These are phyloP conservation scores for Scleropages formosus DNA, from an alignment of 2,797 vertebrate genomes.

Conservation along the genomic window DNA sequence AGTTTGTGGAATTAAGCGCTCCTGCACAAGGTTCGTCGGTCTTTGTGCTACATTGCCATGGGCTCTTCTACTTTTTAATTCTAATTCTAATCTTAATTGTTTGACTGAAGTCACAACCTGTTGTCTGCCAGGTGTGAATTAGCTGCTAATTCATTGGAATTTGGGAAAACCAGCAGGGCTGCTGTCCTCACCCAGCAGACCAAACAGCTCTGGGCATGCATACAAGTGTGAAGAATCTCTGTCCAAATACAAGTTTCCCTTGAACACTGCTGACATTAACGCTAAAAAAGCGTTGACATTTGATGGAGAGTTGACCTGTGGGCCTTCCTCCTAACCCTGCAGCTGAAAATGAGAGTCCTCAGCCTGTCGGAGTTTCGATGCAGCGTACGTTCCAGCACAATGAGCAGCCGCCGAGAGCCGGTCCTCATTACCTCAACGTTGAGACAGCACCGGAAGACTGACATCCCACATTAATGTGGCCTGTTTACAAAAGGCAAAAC, in stretches of 20 bases:
- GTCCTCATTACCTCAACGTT: background rate
- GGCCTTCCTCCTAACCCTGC: background rate
- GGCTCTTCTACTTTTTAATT: constrained; percentile 2
- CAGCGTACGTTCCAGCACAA: constrained; percentile 1
- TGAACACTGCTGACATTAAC: background rate
- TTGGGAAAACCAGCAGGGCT: background rate
- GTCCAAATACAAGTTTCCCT: too few relatives aligned
- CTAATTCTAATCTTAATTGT: background rate
- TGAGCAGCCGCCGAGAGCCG: constrained; percentile 6
- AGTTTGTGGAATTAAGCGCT: background rate
- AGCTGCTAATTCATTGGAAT: background rate
- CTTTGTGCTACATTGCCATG: constrained; percentile 1
- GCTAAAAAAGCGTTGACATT: background rate
- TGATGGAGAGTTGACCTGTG: background rate
- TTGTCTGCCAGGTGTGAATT: constrained; percentile 1
- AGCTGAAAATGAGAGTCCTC: background rate
- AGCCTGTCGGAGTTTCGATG: background rate
- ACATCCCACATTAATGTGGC: background rate
- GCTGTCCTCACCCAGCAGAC: background rate
- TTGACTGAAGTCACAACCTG: background rate
- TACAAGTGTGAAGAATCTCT: too few relatives aligned
- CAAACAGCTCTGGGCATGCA: too few relatives aligned
- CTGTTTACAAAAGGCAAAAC: background rate
- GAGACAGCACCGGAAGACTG: background rate
- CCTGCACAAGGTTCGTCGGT: background rate